Conservation (phyloP, 1,140 invertebrate species). For the Drosophila equinoxialis region DNA sequence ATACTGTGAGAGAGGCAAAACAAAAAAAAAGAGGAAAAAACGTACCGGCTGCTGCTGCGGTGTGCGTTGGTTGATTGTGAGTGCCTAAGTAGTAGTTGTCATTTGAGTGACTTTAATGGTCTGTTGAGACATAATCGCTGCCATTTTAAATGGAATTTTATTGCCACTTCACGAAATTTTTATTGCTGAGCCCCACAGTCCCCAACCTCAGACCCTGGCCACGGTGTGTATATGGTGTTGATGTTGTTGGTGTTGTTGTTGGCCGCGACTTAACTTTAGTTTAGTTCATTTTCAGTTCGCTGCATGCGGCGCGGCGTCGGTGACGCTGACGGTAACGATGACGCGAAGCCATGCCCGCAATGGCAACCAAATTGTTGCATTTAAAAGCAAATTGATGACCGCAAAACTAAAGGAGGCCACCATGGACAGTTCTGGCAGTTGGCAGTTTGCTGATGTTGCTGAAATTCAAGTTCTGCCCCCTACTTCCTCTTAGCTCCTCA, state of each 20-base stretch:
- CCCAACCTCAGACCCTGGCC: background rate
- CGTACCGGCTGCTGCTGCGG: conserved; percentile 23
- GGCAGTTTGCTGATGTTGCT: conserved; percentile 33
- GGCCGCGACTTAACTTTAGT: conserved; percentile 1
- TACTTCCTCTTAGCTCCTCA: background rate
- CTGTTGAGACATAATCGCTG: conserved; percentile 83
- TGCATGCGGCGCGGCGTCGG: conserved; percentile 71
- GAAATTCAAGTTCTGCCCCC: conserved; percentile 64
- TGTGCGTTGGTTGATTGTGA: conserved; percentile 40
- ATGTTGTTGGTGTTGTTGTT: background rate
- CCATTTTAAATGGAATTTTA: conserved; percentile 83
- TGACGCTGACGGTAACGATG: conserved; percentile 57
- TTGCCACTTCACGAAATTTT: conserved; percentile 82
- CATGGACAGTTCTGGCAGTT: conserved; percentile 40
- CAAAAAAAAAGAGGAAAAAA: no score
- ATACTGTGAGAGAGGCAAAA: conserved; percentile 22
- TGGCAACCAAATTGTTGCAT: conserved; percentile 79
- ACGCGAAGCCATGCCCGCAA: conserved; percentile 55
- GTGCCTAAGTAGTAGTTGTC: conserved; percentile 83
- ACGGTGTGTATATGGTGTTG: background rate
- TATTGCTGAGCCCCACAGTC: conserved; percentile 57
- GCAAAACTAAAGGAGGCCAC: conserved; percentile 78
- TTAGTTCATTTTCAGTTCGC: conserved; percentile 22
- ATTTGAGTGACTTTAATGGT: conserved; percentile 83
- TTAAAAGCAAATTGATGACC: conserved; percentile 83